phyloP scores from a whole-genome alignment of 2,113 vertebrate genomes.

The Acanthochromis polyacanthus region DNA sequence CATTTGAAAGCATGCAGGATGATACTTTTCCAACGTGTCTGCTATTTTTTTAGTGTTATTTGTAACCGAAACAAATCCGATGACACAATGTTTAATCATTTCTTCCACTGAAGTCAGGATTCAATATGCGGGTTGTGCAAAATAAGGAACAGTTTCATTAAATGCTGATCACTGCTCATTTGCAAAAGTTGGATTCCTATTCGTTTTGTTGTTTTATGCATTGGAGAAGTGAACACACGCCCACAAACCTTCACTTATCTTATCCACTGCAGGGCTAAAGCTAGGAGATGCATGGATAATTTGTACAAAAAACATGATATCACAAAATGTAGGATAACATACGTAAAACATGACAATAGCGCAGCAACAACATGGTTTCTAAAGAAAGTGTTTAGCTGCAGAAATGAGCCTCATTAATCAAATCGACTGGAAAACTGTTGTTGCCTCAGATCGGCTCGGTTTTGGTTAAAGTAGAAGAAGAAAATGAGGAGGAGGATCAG shows the following conservation, averaged over 20 bases:
- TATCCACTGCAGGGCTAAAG: too few relatives aligned
- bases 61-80: too few relatives aligned
- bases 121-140: too few relatives aligned
- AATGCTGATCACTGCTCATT: too few relatives aligned
- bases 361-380: background rate
- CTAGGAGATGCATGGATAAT: too few relatives aligned
- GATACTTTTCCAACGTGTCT: background rate
- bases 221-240: too few relatives aligned
- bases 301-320: background rate
- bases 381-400: background rate
- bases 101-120: too few relatives aligned
- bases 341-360: background rate
- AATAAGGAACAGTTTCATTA: too few relatives aligned
- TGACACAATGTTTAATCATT: too few relatives aligned
- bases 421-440: background rate
- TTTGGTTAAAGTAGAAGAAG: slow-evolving; percentile 39
- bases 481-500: slow-evolving; percentile 58
- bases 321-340: background rate
- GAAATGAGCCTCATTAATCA: background rate
- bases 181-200: too few relatives aligned
- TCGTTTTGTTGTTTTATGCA: background rate
- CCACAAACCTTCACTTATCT: too few relatives aligned
- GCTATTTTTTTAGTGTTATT: too few relatives aligned
- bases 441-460: slow-evolving; percentile 6
- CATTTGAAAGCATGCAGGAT: background rate